Evolutionary conservation across 2,797 vertebrate species (phyloP).

Genomic region (Cyclopterus lumpus): DNA sequence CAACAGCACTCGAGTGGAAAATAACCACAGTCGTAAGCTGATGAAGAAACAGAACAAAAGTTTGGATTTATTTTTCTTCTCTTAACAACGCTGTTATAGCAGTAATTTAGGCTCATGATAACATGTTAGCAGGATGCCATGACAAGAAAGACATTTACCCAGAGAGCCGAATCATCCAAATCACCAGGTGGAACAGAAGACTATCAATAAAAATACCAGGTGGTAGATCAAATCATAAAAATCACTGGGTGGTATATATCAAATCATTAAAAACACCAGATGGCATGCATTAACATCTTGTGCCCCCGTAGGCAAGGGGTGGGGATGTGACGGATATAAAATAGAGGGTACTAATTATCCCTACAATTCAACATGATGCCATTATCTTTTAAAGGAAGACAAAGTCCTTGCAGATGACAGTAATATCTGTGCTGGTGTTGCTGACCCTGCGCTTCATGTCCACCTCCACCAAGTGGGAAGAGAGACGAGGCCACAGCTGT

Average conservation of each 20-base stretch:
- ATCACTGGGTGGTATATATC: constrained; percentile 85
- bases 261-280: constrained; percentile 87
- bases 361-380: constrained; percentile 79
- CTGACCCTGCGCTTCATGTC: constrained; percentile 67
- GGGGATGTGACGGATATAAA: constrained; percentile 83
- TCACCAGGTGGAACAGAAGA: constrained; percentile 84
- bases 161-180: constrained; percentile 81
- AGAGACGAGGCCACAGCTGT: constrained; percentile 40
- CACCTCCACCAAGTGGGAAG: constrained; percentile 44
- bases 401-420: constrained; percentile 70
- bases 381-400: constrained; percentile 79
- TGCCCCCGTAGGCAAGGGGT: constrained; percentile 83
- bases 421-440: constrained; percentile 61
- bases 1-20: constrained; percentile 32
- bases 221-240: constrained; percentile 87
- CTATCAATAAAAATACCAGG: constrained; percentile 87
- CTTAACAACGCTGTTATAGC: constrained; percentile 67
- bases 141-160: constrained; percentile 80
- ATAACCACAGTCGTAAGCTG: constrained; percentile 41
- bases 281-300: constrained; percentile 86
- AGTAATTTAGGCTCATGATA: constrained; percentile 77
- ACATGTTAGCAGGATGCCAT: constrained; percentile 80
- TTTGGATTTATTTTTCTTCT: constrained; percentile 59
- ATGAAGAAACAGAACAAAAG: constrained; percentile 50
- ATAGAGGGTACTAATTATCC: constrained; percentile 84